Base-by-base conservation (phyloP, 1,140 invertebrate genomes). In the Neodiprion pinetum region DNA sequence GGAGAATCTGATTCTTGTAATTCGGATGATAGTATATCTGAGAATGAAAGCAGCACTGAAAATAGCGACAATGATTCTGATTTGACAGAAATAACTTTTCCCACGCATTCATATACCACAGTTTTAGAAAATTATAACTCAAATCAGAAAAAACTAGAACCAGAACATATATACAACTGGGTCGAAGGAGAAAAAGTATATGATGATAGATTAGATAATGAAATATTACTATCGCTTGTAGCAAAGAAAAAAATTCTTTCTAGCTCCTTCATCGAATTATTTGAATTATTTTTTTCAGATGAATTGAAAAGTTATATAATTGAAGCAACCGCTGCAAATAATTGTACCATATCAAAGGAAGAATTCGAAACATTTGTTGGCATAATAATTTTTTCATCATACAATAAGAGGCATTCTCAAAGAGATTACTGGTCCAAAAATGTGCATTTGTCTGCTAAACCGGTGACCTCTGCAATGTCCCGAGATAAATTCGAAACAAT, bases 401-500 rank as follows among this genome's bases (percentile, higher is more conserved):
- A 72, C 74, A 77, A 77, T 75, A 77, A 72, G 72, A 66, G 74
- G 48, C 72, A 75, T 48, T 72, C 68, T 77, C 72, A 17, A 17
- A 75, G 48, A 73, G 74, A 72, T 21, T 77, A 77, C 70, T 77
- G 76, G 76, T 77, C 76, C 73, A 50, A 69, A 17, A 71, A 77
- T 72, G 70, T 72, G 28, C 74, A 72, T 61, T 68, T 75, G 66
- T 75, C 70, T 53, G 73, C 67, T 65, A 40, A 75, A 71, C 23
- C 74, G 23, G 48, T 71, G 69, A 17, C 49, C 68, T 72, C 66
- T 12, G 74, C 70, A 68, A 75, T 75, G 71, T 12, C 23, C 65
- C 69, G 72, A 14, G 49, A 65, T 70, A 72, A 28, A 21, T 76
- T 76, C 47, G 48, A 40, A 47, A 68, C 69, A 65, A 70, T 76